Percentiles rank a stretch among this genome's conserved stretches.
phyloP scores from a whole-genome alignment of 92 coral and sea anemone genomes.

The Metridium senile region DNA sequence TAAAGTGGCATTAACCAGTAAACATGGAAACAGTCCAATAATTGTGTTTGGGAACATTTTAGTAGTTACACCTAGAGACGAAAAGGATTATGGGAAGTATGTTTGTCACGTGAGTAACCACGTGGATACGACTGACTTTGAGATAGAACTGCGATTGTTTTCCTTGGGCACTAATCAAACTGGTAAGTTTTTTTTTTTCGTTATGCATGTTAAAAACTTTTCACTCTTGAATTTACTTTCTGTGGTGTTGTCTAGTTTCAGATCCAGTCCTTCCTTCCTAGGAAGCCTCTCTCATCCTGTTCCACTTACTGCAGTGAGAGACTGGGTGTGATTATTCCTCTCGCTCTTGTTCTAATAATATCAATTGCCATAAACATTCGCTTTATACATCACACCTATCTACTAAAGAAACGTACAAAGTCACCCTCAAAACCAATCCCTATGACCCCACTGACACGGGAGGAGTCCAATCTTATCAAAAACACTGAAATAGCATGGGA shows the following conservation, averaged over 20 bases:
- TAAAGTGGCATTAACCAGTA: slow-evolving; percentile 3
- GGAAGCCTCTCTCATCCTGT: background rate
- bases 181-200: slow-evolving; percentile 2
- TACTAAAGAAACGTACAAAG: background rate
- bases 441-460: background rate
- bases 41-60: slow-evolving; percentile 39
- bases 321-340: slow-evolving; percentile 27
- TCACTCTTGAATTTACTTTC: too few relatives aligned
- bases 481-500: slow-evolving; percentile 44
- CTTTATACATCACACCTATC: slow-evolving; percentile 13
- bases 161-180: background rate
- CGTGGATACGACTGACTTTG: slow-evolving; percentile 23
- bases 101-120: slow-evolving; percentile 55
- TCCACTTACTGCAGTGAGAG: background rate
- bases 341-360: slow-evolving; percentile 13
- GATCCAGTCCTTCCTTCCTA: background rate
- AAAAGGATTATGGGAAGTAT: slow-evolving; percentile 52
- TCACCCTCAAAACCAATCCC: background rate
- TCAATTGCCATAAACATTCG: slow-evolving; percentile 26
- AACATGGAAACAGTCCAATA: slow-evolving; percentile 24
- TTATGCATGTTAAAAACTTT: background rate
- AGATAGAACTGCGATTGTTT: slow-evolving; percentile 17
- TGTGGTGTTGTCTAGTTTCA: too few relatives aligned
- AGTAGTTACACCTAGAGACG: slow-evolving; percentile 33
- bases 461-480: slow-evolving; percentile 23